A percentile compares a stretch with the other conserved stretches of the same genome.
Conservation (phyloP, 2,797 vertebrate species). For the Catharus ustulatus region DNA sequence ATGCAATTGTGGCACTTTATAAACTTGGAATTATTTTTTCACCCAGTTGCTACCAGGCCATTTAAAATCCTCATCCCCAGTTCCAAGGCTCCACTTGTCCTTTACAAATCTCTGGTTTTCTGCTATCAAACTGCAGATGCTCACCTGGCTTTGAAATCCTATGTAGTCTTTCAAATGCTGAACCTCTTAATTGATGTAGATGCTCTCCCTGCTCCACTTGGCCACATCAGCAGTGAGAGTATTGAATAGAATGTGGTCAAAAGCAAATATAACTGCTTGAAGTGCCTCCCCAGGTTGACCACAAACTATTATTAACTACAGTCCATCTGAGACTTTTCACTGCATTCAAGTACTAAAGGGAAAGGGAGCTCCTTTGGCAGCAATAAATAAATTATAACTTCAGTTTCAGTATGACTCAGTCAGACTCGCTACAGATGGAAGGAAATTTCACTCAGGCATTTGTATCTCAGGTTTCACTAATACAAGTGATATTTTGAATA, state of each 20-base stretch:
- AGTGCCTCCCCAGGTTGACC: neutral
- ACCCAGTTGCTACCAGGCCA: neutral
- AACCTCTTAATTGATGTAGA: neutral
- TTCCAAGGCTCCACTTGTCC: neutral
- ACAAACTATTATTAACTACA: neutral
- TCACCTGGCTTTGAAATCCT: neutral
- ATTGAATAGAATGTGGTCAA: neutral
- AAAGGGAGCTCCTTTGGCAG: neutral
- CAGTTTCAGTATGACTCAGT: neutral
- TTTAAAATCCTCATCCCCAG: neutral
- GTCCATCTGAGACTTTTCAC: neutral
- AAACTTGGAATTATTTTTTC: neutral
- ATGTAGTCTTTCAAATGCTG: neutral
- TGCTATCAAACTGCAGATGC: neutral
- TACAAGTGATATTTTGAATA: neutral
- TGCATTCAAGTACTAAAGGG: neutral
- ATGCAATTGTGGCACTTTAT: neutral
- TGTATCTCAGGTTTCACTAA: neutral
- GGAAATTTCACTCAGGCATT: neutral
- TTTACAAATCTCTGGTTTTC: neutral
- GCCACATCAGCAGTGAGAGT: neutral
- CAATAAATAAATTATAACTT: slow-evolving; percentile 2
- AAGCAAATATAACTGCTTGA: neutral
- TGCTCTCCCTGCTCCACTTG: neutral
- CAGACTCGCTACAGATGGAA: neutral